A percentile compares a stretch with the other conserved stretches of the same genome.
phyloP scores from a whole-genome alignment of 2,113 vertebrate genomes.

The Crotalus helleri region DNA sequence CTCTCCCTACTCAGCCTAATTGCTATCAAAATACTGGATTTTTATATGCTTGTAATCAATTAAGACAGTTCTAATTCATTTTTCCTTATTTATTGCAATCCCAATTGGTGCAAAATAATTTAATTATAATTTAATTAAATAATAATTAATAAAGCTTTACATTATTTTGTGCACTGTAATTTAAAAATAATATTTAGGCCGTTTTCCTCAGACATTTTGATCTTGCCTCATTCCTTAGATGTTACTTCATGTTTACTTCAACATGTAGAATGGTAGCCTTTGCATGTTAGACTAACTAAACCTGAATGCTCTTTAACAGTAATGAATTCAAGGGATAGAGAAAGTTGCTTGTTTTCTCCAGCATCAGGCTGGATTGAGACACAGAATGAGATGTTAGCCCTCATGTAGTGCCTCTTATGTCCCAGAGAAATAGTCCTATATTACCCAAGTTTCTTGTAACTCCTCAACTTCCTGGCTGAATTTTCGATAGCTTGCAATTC shows the following conservation, averaged over 20 bases:
- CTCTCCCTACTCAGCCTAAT: background rate
- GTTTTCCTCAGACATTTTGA: background rate
- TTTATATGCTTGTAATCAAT: background rate
- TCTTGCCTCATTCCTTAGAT: background rate
- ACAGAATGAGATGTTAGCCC: background rate
- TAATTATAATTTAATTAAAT: background rate
- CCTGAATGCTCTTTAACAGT: background rate
- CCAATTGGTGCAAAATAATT: background rate
- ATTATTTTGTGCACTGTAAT: background rate
- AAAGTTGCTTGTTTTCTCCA: background rate
- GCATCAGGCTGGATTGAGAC: background rate
- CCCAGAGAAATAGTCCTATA: background rate
- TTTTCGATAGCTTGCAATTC: background rate
- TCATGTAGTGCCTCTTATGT: background rate
- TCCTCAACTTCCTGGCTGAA: background rate
- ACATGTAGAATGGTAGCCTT: background rate
- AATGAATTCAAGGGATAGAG: background rate
- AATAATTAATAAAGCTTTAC: background rate
- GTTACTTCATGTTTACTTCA: background rate
- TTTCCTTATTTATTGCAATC: background rate
- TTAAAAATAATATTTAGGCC: background rate
- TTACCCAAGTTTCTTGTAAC: background rate
- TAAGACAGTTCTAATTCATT: background rate
- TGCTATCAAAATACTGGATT: background rate
- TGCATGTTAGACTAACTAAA: background rate